Evolutionary conservation across 2,888 invertebrate genomes (phyloP), one percentile per base, ranked within the genome.

Genomic region (Malacosoma neustria): DNA sequence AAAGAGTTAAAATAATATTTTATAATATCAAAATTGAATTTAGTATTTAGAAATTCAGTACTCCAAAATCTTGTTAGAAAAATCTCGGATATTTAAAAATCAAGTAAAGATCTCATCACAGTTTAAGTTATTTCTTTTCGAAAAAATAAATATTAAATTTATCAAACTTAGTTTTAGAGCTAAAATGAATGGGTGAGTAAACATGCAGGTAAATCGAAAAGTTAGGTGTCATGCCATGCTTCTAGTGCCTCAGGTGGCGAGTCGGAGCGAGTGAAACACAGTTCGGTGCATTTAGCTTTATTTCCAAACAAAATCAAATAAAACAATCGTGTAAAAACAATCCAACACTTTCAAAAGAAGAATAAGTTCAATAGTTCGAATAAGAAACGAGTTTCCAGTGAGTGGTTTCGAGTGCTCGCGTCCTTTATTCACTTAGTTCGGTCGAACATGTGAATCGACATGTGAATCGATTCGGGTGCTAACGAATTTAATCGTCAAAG

Each of bases 221-320:
- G n/a, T 54, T 48, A 51, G 58, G 62, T 60, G 51, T 53, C 82
- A 82, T 81, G 81, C 81, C 81, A 82, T 82, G 82, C 81, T 70
- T 15, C 57, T 58, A 61, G 79, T 80, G 81, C 80, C 57, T 50
- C 57, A 65, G 77, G 72, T 70, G 62, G 63, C 63, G 58, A 61
- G 55, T 66, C 51, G 61, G 84, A 76, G 75, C 79, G 72, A 85
- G 84, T 85, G 84, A 85, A 85, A 85, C 84, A 84, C 84, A 79
- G 66, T 82, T 85, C 69, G 62, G 82, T 85, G 84, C 84, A 66
- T 62, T 72, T 68, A 69, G 70, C 70, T 85, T 85, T 85, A 85
- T 85, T 85, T 49, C 71, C 61, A 72, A 74, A 72, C 61, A 72
- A 63, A 67, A 64, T 51, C 47, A 47, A 54, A 57, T 54, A 60